These are phyloP conservation scores for Acleris sparsana DNA, from an alignment of 2,888 invertebrate species.

Conservation along the genomic window DNA sequence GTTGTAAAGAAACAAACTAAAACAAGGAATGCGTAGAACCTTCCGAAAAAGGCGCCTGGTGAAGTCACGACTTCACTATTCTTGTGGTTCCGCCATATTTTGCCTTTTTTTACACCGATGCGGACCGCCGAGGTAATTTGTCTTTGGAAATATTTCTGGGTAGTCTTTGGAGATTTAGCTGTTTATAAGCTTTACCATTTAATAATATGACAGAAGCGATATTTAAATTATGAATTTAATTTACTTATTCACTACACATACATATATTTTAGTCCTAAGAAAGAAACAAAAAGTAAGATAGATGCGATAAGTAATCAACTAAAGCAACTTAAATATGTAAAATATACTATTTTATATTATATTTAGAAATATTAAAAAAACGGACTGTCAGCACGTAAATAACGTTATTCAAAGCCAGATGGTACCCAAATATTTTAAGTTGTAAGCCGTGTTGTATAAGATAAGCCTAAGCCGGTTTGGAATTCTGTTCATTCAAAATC, in stretches of 20 bases:
- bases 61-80: conserved; percentile 64
- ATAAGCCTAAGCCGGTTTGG: conserved; percentile 28
- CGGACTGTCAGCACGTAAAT: too few species aligned
- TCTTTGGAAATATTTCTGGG: conserved; percentile 28
- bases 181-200: too few species aligned
- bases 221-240: too few species aligned
- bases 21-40: conserved; percentile 56
- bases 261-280: too few species aligned
- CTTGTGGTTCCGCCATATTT: conserved; percentile 53
- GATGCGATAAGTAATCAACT: too few species aligned
- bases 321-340: too few species aligned
- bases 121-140: conserved; percentile 14
- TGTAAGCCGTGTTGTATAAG: conserved; percentile 10
- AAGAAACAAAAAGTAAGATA: too few species aligned
- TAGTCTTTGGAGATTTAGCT: conserved; percentile 9
- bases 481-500: conserved; percentile 31
- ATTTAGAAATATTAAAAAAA: too few species aligned
- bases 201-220: too few species aligned
- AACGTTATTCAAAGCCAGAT: conserved; percentile 7
- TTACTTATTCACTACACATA: too few species aligned
- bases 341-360: too few species aligned
- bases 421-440: conserved; percentile 25
- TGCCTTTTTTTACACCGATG: conserved; percentile 14
- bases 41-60: conserved; percentile 64
- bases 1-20: conserved; percentile 40